Percentiles rank a stretch among this genome's conserved stretches.
Conservation (phyloP, 2,113 vertebrate genomes). For the Cryptotis parvus region DNA sequence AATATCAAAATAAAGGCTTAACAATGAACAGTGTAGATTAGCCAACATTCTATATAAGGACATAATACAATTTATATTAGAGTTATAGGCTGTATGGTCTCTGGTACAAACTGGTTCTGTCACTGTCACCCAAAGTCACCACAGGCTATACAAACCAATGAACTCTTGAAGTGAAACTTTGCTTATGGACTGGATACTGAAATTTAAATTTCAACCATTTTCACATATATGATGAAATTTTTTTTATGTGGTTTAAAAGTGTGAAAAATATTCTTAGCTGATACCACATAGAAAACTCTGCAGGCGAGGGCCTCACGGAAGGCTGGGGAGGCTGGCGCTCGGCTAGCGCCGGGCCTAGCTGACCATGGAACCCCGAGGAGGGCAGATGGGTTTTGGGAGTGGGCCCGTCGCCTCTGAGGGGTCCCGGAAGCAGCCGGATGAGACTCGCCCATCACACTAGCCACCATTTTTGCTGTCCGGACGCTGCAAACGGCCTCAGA, state of each 20-base stretch:
- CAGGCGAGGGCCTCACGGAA: no score
- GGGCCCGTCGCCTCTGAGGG: no score
- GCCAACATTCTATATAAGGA: neutral
- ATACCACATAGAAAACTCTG: neutral
- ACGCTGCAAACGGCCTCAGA: no score
- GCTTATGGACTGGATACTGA: neutral
- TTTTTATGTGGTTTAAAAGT: neutral
- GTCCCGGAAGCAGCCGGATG: no score
- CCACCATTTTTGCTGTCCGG: no score
- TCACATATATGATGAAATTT: neutral
- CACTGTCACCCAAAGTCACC: no score
- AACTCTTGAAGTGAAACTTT: neutral
- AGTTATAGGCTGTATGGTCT: neutral
- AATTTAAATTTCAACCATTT: slow-evolving; percentile 16
- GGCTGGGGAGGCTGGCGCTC: no score
- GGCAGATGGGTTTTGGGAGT: no score
- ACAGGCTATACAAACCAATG: neutral
- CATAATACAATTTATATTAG: neutral
- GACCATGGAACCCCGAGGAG: no score
- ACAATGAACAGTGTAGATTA: neutral
- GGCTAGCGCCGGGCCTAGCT: no score
- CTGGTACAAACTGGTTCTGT: neutral
- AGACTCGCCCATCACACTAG: no score
- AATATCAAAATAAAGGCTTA: neutral
- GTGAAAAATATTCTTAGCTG: neutral